Evolutionary conservation across 2,797 vertebrate genomes (phyloP), one percentile per base, ranked within the genome.

Genomic region (Meriones psammophilus): DNA sequence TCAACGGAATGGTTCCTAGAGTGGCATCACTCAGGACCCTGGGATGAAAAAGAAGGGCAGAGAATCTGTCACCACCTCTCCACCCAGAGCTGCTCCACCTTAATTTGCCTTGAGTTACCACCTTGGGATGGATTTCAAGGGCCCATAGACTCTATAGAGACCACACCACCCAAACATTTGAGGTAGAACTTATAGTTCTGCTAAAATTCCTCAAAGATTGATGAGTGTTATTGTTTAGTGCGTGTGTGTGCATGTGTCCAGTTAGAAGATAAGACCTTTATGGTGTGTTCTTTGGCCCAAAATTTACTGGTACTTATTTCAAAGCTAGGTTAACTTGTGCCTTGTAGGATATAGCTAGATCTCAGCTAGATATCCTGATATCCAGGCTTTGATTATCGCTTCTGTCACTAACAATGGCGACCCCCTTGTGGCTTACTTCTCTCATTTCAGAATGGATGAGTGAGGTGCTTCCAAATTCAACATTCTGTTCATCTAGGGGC

Each of bases 121-220:
- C 33, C 22, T 12, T 33, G 42, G 46, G 24, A 9, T 89, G 60
- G 10, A 81, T 80, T 81, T 81, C 50, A 33, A 42, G 46, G 68
- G 58, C 14, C 68, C 69, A 18, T 4, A 3, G 0, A 50, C 33
- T 54, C 58, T 22, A 17, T 6, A 46, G 20, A 20, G 20, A 15
- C 4, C 39, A 71, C 20, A 54, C 4, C n/a, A 1, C 28, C 20
- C 24, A 1, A 92, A 56, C 33, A 50, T 42, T 92, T 54, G 17
- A 46, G 15, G 33, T 28, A 64, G 6, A 76, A 42, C 42, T 42
- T 42, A 42, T 42, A 58, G 28, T 85, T 69, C 73, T 58, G 80
- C 77, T 96, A 95, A 96, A 96, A 94, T 95, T 89, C 60, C 20
- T 88, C 68, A 88, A 94, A 83, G 86, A 96, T 94, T 81, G 94